Evolutionary conservation across 2,888 invertebrate genomes (phyloP), one percentile per base, ranked within the genome.

Genomic region (Teleogryllus oceanicus): DNA sequence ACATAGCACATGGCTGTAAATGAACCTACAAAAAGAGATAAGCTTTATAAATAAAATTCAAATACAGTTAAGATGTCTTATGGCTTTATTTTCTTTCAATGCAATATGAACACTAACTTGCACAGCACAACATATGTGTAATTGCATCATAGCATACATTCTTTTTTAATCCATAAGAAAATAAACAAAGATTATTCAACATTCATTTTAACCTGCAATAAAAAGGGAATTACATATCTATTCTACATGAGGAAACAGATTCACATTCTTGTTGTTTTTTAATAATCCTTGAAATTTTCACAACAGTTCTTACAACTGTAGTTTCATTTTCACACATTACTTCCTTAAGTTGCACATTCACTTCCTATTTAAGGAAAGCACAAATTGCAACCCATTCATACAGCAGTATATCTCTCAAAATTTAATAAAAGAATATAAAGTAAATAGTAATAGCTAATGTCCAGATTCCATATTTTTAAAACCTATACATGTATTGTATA

Each of bases 71-170:
- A 13, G n/a, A 62, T 62, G n/a, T n/a, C 62, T 62, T 62, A 62
- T 62, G 62, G 62, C 62, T 62, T 62, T 62, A 62, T 62, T 62
- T 62, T n/a, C 62, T 62, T n/a, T n/a, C 62, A 62, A 62, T 62
- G 62, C n/a, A n/a, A 18, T 18, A 16, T 62, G 62, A n/a, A 62
- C 62, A 62, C 62, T 62, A 62, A 62, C 4, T 37, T 62, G 62
- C 62, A 62, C n/a, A 62, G 62, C 62, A 62, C 16, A 62, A 62
- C 62, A 62, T 62, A 18, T 62, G 62, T 62, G n/a, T 62, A 18
- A 62, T n/a, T 62, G n/a, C n/a, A n/a, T 62, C 62, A 18, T 62
- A 62, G 62, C 11, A 62, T 62, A 62, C 62, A 62, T 62, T 62
- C n/a, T 62, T 13, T 62, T 62, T 5, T 13, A n/a, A 62, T 62